These are phyloP conservation scores for Phytoseiulus persimilis DNA, from an alignment of 2,888 invertebrate genomes.

Conservation along the genomic window DNA sequence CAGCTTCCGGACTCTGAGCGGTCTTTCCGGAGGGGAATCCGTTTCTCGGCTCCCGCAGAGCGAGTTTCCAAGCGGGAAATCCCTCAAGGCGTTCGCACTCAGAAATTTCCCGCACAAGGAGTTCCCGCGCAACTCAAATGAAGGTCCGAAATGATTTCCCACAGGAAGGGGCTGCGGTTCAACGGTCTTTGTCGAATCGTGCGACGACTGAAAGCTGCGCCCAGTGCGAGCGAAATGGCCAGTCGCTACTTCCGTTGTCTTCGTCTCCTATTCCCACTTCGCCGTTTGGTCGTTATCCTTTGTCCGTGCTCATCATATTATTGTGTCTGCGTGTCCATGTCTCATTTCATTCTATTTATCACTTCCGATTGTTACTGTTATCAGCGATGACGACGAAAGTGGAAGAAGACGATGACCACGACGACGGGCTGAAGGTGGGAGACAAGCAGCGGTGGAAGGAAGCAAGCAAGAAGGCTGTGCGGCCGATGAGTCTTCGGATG, in stretches of 20 bases:
- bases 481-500: background rate
- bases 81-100: background rate
- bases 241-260: background rate
- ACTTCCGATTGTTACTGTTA: constrained; percentile 5
- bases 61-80: background rate
- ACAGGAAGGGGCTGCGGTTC: background rate
- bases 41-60: background rate
- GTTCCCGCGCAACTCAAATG: background rate
- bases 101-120: background rate
- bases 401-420: no score
- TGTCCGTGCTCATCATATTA: background rate
- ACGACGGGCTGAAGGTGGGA: no score
- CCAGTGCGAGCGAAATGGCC: background rate
- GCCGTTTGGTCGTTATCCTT: background rate
- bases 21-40: no score
- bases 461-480: background rate
- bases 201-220: background rate
- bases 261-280: background rate
- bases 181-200: background rate
- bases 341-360: background rate
- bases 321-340: background rate
- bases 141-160: background rate
- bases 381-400: background rate
- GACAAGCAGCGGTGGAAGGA: background rate
- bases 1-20: no score